A percentile compares a stretch with the other conserved stretches of the same genome.
Evolutionary conservation across 2,797 vertebrate species (phyloP).

Genomic region (Nothura maculosa): DNA sequence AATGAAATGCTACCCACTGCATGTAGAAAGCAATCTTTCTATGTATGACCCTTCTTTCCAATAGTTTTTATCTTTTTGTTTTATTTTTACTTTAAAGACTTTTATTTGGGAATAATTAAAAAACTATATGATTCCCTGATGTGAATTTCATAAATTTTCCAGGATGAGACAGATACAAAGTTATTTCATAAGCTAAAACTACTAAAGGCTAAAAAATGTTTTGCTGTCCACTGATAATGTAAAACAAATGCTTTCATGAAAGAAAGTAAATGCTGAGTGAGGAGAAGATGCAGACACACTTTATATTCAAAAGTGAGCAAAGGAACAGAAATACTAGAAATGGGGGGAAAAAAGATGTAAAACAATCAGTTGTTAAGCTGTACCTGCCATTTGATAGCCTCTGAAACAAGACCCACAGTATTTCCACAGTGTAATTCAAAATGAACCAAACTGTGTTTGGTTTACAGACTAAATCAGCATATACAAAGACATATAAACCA

Average conservation of each 20-base stretch:
- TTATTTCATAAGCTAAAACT: background rate
- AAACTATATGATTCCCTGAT: background rate
- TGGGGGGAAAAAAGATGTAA: background rate
- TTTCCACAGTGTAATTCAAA: constrained; percentile 15
- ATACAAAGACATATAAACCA: background rate
- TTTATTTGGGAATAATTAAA: background rate
- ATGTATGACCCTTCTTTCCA: background rate
- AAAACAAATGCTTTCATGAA: background rate
- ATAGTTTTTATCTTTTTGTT: background rate
- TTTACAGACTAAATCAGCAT: background rate
- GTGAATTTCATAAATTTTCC: background rate
- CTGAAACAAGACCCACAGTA: background rate
- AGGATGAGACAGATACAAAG: background rate
- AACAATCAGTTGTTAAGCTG: background rate
- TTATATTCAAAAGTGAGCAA: background rate
- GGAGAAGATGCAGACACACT: fast-evolving
- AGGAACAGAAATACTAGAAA: background rate
- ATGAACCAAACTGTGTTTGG: background rate
- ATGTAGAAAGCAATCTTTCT: background rate
- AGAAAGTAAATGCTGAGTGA: background rate
- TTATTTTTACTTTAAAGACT: background rate
- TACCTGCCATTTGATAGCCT: background rate
- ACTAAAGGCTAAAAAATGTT: background rate
- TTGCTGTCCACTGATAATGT: background rate
- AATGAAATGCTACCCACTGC: background rate